These are phyloP conservation scores for Eleutherodactylus coqui DNA, from an alignment of 2,797 vertebrate genomes.

Conservation along the genomic window DNA sequence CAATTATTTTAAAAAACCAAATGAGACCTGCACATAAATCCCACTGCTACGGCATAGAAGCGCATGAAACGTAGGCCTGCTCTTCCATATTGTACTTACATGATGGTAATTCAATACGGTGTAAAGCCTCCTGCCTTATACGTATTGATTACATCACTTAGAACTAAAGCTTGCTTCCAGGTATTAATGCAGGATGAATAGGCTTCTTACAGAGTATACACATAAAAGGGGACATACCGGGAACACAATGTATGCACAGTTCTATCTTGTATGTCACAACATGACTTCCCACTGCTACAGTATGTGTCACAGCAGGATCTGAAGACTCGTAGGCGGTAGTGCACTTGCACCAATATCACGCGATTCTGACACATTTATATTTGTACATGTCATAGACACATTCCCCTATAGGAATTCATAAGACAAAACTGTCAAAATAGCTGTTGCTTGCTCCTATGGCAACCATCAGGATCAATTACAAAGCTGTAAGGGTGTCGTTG, in stretches of 20 bases:
- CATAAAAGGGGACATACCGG: neutral
- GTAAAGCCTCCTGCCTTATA: neutral
- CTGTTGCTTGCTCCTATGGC: neutral
- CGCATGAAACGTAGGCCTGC: neutral
- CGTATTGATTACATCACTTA: constrained; percentile 23
- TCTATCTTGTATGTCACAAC: neutral
- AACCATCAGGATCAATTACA: neutral
- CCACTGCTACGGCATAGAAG: neutral
- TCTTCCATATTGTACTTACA: neutral
- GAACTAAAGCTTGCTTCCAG: neutral
- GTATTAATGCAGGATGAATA: neutral
- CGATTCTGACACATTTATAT: neutral
- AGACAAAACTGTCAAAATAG: neutral
- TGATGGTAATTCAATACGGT: neutral
- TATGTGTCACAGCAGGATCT: neutral
- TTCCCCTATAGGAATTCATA: neutral
- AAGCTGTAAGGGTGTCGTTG: too few relatives aligned
- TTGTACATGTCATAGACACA: neutral
- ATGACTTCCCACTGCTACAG: neutral
- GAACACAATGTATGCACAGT: neutral
- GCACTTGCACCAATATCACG: neutral
- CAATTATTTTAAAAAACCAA: too few relatives aligned
- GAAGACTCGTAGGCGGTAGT: neutral
- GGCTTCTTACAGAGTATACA: neutral
- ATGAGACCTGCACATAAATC: neutral